phyloP scores from a whole-genome alignment of 2,888 invertebrate species.

The Netelia inedita region DNA sequence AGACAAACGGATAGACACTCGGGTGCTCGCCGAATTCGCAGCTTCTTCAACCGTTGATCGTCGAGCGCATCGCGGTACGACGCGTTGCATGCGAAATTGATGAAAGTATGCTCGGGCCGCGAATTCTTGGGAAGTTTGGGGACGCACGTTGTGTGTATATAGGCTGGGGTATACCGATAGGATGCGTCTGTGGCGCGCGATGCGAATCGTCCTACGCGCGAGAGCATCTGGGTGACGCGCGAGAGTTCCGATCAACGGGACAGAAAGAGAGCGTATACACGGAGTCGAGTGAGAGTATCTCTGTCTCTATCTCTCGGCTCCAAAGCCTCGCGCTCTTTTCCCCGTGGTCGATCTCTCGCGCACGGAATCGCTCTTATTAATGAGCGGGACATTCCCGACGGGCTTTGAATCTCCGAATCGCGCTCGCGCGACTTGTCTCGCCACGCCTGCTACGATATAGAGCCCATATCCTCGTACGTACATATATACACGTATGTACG shows the following conservation, averaged over 20 bases:
- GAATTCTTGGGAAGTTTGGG: slow-evolving; percentile 79
- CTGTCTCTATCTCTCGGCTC: slow-evolving; percentile 22
- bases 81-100: slow-evolving; percentile 78
- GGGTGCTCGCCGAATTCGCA: slow-evolving; percentile 4
- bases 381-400: slow-evolving; percentile 83
- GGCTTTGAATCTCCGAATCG: slow-evolving; percentile 76
- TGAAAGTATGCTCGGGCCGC: slow-evolving; percentile 80
- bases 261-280: slow-evolving; percentile 64
- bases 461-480: slow-evolving; percentile 3
- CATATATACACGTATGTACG: slow-evolving; percentile 16
- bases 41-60: slow-evolving; percentile 9
- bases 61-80: slow-evolving; percentile 5
- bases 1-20: slow-evolving; percentile 36
- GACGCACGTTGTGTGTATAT: slow-evolving; percentile 36
- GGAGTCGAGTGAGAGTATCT: slow-evolving; percentile 4
- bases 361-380: slow-evolving; percentile 81
- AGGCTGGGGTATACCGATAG: slow-evolving; percentile 7
- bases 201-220: slow-evolving; percentile 45
- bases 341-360: slow-evolving; percentile 64
- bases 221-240: slow-evolving; percentile 64
- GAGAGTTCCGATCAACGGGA: slow-evolving; percentile 62
- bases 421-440: slow-evolving; percentile 64
- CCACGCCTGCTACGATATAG: slow-evolving; percentile 52
- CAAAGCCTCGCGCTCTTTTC: slow-evolving; percentile 33
- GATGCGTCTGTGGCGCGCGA: slow-evolving; percentile 47